Base-by-base conservation (phyloP, 2,888 invertebrate genomes). In the Miltochrista miniata region DNA sequence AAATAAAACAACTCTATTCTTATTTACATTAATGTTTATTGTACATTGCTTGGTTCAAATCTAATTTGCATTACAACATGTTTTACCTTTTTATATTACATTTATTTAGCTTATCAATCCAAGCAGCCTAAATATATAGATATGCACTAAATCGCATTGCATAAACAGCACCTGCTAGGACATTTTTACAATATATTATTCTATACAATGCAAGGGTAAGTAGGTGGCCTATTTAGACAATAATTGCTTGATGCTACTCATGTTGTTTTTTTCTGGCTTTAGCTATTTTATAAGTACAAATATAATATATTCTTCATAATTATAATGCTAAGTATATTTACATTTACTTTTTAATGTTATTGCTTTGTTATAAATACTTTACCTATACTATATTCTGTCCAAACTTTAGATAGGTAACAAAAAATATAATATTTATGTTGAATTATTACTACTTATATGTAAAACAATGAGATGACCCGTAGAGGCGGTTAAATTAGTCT, bases 341-440 rank as follows among this genome's bases (percentile, higher is more conserved):
- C 51, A 50, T 18, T 55, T 36, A 38, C 12, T 18, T n/a, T 18
- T 24, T 9, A 38, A 31, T 47, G 9, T 63, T 57, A 65, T 58
- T 61, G 57, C 64, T 61, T 45, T 47, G 39, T 52, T 50, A 49
- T 46, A 48, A 54, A 50, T 41, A 42, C 31, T 10, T 31, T 31
- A 37, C 42, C 40, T 12, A 40, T 54, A 49, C 40, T 30, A 30
- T 38, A 34, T 42, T 11, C 36, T 12, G 33, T 29, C 40, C 29
- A 47, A 36, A 42, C 13, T 18, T 42, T 41, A 48, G 37, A 36
- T 42, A 48, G 36, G 12, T 12, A 15, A 7, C 12, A 29, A 9
- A 24, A 13, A 29, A 29, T 34, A 46, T 46, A 47, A 47, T 34
- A 40, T 40, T 40, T 47, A 18, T 24, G 18, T 24, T 24, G 3